Evolutionary conservation across 2,888 invertebrate genomes (phyloP).

Genomic region (Acholoe squamosa): DNA sequence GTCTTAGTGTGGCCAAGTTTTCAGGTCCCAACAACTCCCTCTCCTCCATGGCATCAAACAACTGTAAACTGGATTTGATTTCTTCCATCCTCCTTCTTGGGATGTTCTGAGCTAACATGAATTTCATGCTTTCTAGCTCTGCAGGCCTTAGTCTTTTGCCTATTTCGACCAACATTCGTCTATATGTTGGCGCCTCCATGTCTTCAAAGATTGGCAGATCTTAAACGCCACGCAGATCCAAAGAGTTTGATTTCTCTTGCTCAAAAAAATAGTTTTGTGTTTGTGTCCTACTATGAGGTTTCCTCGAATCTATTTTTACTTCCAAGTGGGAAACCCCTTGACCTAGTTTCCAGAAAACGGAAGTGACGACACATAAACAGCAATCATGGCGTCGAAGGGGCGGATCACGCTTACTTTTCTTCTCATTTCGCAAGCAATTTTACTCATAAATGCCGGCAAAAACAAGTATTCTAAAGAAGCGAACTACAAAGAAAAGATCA

Average conservation of each 20-base stretch:
- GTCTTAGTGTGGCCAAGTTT: slow-evolving; percentile 70
- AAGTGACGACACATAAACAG: slow-evolving; percentile 41
- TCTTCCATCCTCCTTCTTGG: slow-evolving; percentile 64
- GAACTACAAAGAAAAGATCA: not conserved
- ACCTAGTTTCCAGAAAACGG: not conserved
- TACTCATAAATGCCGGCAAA: not conserved
- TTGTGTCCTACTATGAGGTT: not conserved
- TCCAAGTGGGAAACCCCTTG: slow-evolving; percentile 16
- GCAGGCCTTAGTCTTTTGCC: slow-evolving; percentile 68
- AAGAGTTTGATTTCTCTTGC: not conserved
- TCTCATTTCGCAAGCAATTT: slow-evolving; percentile 10
- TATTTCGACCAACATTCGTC: slow-evolving; percentile 71
- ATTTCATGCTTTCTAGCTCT: slow-evolving; percentile 70
- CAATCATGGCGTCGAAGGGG: slow-evolving; percentile 44
- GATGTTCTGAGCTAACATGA: slow-evolving; percentile 64
- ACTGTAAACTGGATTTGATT: slow-evolving; percentile 70
- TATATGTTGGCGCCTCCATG: slow-evolving; percentile 65
- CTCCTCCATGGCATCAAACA: slow-evolving; percentile 74
- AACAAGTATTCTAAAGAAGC: slow-evolving; percentile 45
- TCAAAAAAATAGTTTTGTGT: not conserved
- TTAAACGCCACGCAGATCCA: not conserved
- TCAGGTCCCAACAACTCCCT: slow-evolving; percentile 69
- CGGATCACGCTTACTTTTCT: not conserved
- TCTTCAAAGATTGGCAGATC: not conserved
- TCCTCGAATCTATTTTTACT: not conserved